Percentiles rank a stretch among this genome's conserved stretches.
Conservation (phyloP, 2,888 invertebrate genomes). For the Conchocele bisecta region DNA sequence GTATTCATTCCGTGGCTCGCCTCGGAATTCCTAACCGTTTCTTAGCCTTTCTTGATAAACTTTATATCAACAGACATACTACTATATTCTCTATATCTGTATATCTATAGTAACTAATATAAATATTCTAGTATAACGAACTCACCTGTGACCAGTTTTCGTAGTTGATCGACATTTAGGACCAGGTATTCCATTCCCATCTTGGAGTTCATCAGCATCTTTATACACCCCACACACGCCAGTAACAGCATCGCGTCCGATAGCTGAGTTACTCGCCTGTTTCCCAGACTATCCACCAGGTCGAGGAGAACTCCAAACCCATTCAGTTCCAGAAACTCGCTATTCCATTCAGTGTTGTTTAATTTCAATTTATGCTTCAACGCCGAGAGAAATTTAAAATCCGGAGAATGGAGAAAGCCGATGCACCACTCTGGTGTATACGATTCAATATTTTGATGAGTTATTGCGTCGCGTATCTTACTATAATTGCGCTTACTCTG, state of each 20-base stretch:
- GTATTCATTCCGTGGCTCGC: too few species aligned
- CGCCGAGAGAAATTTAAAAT: constrained; percentile 67
- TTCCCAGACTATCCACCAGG: constrained; percentile 75
- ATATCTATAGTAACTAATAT: too few species aligned
- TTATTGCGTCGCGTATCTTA: constrained; percentile 62
- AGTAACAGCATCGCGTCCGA: constrained; percentile 79
- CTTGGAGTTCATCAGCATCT: constrained; percentile 91
- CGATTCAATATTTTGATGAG: constrained; percentile 69
- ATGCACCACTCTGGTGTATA: constrained; percentile 74
- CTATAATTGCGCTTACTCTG: too few species aligned
- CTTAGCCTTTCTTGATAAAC: background rate
- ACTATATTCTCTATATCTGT: background rate
- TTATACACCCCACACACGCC: constrained; percentile 80
- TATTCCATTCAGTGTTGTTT: constrained; percentile 74
- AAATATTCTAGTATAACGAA: too few species aligned
- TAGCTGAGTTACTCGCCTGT: constrained; percentile 73
- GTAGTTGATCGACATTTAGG: constrained; percentile 95
- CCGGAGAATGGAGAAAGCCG: constrained; percentile 67
- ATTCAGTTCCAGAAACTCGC: constrained; percentile 76
- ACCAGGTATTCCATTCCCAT: constrained; percentile 97
- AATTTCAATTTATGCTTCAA: constrained; percentile 75
- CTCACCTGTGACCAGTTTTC: constrained; percentile 92
- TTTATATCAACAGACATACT: background rate
- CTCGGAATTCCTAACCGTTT: too few species aligned
- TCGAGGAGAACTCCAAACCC: constrained; percentile 75